Evolutionary conservation across 1,140 invertebrate species (phyloP).

Genomic region (Drosophila chauvacae): DNA sequence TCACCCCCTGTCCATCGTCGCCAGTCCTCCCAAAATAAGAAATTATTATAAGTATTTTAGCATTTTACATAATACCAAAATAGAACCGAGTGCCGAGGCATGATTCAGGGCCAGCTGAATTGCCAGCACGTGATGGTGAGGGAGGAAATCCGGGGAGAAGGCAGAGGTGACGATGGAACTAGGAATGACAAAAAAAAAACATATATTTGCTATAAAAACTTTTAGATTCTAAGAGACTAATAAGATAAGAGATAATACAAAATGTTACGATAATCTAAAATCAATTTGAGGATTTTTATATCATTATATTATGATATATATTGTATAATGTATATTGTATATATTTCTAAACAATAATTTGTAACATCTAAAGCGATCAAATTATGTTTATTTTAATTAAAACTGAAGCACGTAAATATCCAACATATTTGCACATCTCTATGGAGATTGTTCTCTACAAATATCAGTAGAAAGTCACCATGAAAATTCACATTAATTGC

Average conservation of each 20-base stretch:
- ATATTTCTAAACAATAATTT: neutral
- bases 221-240: neutral
- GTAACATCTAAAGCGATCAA: no score
- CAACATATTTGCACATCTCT: neutral
- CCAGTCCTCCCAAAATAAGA: conserved; percentile 14
- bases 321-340: neutral
- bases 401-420: no score
- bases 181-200: conserved; percentile 2
- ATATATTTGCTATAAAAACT: neutral
- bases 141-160: neutral
- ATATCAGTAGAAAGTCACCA: conserved; percentile 21
- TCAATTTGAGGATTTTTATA: neutral
- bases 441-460: conserved; percentile 11
- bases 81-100: conserved; percentile 32
- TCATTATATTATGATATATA: no score
- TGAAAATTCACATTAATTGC: conserved; percentile 43
- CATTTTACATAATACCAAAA: conserved; percentile 49
- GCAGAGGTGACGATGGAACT: neutral
- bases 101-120: conserved; percentile 31
- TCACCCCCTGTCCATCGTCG: conserved; percentile 2
- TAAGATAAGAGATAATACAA: neutral
- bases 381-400: no score
- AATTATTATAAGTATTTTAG: conserved; percentile 35
- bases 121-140: conserved; percentile 28
- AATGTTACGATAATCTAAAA: neutral